Percentiles rank a stretch among this genome's conserved stretches.
phyloP scores from a whole-genome alignment of 2,113 vertebrate genomes.

The Excalfactoria chinensis region DNA sequence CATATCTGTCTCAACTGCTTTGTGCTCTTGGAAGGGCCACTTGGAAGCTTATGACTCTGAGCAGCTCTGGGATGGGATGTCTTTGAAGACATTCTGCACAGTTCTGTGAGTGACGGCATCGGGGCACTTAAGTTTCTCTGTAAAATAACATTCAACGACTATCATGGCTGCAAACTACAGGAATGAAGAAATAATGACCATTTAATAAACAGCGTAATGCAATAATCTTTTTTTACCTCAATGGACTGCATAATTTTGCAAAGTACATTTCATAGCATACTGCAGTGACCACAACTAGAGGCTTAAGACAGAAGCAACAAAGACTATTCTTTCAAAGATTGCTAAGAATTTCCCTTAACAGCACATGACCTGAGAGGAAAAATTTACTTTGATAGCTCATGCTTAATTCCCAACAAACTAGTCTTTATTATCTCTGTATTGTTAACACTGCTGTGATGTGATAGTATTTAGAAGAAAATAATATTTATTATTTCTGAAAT shows the following conservation, averaged over 20 bases:
- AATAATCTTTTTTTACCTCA: neutral
- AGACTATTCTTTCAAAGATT: neutral
- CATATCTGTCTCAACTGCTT: fast-evolving
- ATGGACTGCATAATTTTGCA: neutral
- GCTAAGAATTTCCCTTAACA: neutral
- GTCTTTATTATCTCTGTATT: neutral
- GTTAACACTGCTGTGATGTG: neutral
- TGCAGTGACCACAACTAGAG: conserved; percentile 16
- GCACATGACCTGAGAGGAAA: neutral
- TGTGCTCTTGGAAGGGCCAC: neutral
- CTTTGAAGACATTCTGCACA: neutral
- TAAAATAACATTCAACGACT: neutral
- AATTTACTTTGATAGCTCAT: neutral
- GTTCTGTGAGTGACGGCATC: neutral
- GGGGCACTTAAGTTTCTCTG: neutral
- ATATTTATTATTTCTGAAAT: neutral
- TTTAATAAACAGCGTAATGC: neutral
- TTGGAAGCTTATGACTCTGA: neutral
- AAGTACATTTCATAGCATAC: neutral
- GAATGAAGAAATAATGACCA: conserved; percentile 35
- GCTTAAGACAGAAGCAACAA: neutral
- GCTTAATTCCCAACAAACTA: neutral
- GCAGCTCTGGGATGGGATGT: neutral
- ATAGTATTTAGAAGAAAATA: neutral
- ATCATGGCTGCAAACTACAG: conserved; percentile 6